Conservation (phyloP, 2,797 vertebrate species). For the Macropus fuliginosus region DNA sequence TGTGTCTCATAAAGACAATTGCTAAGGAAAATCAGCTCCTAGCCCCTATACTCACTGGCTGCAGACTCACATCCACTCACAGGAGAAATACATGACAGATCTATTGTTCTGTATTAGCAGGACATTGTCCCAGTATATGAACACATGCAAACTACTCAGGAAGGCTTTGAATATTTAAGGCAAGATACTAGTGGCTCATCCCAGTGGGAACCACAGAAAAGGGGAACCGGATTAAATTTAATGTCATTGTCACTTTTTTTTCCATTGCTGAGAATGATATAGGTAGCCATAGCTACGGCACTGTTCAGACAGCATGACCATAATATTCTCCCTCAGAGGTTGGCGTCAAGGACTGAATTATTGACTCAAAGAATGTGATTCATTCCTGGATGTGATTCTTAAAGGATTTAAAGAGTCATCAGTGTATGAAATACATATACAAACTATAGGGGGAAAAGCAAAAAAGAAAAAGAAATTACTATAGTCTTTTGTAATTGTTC, state of each 20-base stretch:
- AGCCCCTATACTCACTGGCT: conserved; percentile 83
- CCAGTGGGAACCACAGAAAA: conserved; percentile 95
- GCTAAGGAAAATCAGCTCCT: conserved; percentile 82
- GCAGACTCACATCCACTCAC: conserved; percentile 84
- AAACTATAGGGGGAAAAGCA: conserved; percentile 64
- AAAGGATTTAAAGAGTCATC: conserved; percentile 84
- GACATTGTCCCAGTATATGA: conserved; percentile 88
- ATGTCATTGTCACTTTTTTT: conserved; percentile 98
- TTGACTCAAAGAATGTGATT: conserved; percentile 88
- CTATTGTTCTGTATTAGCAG: conserved; percentile 89
- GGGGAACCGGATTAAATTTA: conserved; percentile 99
- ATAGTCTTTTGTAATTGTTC: conserved; percentile 17
- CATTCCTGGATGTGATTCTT: conserved; percentile 85
- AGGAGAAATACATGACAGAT: conserved; percentile 89
- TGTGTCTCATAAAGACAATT: conserved; percentile 83
- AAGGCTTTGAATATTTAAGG: conserved; percentile 91
- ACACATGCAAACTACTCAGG: conserved; percentile 87
- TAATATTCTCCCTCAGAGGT: conserved; percentile 89
- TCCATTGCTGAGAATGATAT: conserved; percentile 94
- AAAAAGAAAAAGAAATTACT: conserved; percentile 55
- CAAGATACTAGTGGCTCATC: conserved; percentile 90
- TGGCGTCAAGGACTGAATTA: conserved; percentile 88
- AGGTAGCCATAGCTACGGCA: conserved; percentile 96
- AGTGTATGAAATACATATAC: conserved; percentile 79
- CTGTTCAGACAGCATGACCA: conserved; percentile 96